Base-by-base conservation (phyloP, 2,888 invertebrate genomes). In the Mesochorus sp. region DNA sequence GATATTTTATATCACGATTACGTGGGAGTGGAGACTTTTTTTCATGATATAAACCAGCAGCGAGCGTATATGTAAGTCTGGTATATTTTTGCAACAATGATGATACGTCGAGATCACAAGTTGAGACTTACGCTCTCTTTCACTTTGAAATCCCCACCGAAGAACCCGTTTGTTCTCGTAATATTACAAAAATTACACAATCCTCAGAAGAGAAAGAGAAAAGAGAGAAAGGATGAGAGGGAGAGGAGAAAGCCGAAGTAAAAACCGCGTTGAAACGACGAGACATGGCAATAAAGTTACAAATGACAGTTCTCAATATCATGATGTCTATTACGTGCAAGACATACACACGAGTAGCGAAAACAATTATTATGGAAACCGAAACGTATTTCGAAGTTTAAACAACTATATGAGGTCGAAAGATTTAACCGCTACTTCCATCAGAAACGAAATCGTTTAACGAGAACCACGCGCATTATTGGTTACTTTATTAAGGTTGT, bases 21-120 rank as follows among this genome's bases (percentile, higher is more conserved):
- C 76, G 44, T 44, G 71, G 66, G 76, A 76, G 66, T 72, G 49
- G 47, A 21, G 17, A 62, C 21, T 66, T 53, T 61, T 70, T 66
- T 51, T 66, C 39, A 39, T 26, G 12, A 37, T 37, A 76, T 72
- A 66, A 76, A 76, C 28, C 53, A 28, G 61, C 44, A 66, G 66
- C 17, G 42, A 73, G 34, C 39, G n/a, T n/a, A n/a, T n/a, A 28
- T 68, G 31, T 53, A 75, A 42, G 34, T 55, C 24, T 31, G 62
- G 47, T 57, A 49, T 12, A 49, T 59, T 31, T 70, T 21, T 64
- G 42, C 57, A n/a, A 57, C 57, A 57, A 8, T n/a, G 53, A 42
- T 28, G 62, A 57, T 47, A 19, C 14, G n/a, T 57, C 34, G 24
- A 42, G 61, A 14, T 39, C 12, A 24, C 31, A 37, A 42, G 21